A percentile compares a stretch with the other conserved stretches of the same genome.
phyloP scores from a whole-genome alignment of 2,113 vertebrate genomes.

The Acrocephalus arundinaceus region DNA sequence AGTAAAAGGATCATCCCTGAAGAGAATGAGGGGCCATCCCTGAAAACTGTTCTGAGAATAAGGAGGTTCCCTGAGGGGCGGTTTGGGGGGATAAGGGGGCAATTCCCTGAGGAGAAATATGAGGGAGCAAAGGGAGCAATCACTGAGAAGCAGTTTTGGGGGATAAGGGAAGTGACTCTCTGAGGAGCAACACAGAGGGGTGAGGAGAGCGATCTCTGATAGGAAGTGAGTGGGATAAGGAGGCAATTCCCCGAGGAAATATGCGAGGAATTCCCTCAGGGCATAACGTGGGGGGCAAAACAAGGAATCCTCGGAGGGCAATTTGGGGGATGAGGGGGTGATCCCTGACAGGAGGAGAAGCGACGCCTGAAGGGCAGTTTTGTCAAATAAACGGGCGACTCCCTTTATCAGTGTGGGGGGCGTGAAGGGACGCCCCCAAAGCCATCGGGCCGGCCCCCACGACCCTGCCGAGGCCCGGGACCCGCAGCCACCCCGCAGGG shows the following conservation, averaged over 20 bases:
- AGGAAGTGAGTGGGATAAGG: background rate
- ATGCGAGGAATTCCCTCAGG: background rate
- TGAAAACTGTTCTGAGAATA: background rate
- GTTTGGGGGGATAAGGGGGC: too few relatives aligned
- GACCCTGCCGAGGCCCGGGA: background rate
- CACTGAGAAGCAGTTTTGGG: background rate
- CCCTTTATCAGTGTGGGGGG: background rate
- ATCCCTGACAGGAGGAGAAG: background rate
- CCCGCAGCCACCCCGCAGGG: background rate
- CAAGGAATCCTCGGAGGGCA: background rate
- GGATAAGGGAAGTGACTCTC: background rate
- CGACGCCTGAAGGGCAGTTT: background rate
- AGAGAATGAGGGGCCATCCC: background rate
- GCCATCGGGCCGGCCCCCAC: background rate
- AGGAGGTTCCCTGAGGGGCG: background rate
- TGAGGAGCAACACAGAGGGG: background rate
- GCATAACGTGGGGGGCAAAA: background rate
- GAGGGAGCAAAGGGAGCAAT: background rate
- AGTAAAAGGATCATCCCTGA: background rate
- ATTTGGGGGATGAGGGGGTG: background rate
- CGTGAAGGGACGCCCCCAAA: background rate
- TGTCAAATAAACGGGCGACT: background rate
- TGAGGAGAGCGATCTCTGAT: background rate
- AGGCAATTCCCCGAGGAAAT: background rate
- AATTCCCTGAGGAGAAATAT: background rate